A percentile compares a stretch with the other conserved stretches of the same genome.
Evolutionary conservation across 2,113 vertebrate species (phyloP).

Genomic region (Bothrops jararaca): DNA sequence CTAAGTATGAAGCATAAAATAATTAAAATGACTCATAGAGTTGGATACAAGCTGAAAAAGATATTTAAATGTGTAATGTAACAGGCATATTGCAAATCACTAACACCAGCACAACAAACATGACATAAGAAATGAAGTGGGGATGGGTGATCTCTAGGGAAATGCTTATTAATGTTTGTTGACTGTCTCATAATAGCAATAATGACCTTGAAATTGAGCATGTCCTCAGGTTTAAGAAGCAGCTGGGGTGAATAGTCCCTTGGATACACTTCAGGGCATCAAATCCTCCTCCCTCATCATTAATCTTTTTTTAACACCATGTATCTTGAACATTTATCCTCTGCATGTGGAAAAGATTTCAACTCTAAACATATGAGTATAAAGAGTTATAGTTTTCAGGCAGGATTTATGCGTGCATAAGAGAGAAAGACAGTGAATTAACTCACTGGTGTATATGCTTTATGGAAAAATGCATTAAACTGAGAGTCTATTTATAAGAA

Average conservation of each 20-base stretch:
- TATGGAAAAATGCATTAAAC: not conserved
- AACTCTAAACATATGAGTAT: not conserved
- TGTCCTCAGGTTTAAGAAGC: conserved; percentile 17
- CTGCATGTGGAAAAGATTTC: conserved; percentile 16
- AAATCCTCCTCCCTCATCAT: not conserved
- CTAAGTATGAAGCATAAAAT: conserved; percentile 1
- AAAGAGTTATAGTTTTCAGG: conserved; percentile 29
- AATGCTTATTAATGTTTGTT: conserved; percentile 19
- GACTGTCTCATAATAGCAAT: conserved; percentile 3
- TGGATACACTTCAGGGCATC: conserved; percentile 9
- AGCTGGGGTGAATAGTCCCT: not conserved
- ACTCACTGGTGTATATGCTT: not conserved
- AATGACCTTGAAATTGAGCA: not conserved
- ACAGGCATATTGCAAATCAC: accelerated
- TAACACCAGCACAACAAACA: not conserved
- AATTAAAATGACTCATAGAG: not conserved
- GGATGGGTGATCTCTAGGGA: not conserved
- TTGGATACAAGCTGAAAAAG: not conserved
- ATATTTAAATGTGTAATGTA: accelerated
- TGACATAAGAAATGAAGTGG: not conserved
- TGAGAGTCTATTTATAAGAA: not conserved
- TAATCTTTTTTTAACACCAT: conserved; percentile 17
- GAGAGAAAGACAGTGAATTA: not conserved
- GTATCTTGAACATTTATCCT: conserved; percentile 18
- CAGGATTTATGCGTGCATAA: not conserved